A percentile compares a stretch with the other conserved stretches of the same genome.
phyloP scores from a whole-genome alignment of 2,888 invertebrate genomes.

The Drosophila trichaetosa region DNA sequence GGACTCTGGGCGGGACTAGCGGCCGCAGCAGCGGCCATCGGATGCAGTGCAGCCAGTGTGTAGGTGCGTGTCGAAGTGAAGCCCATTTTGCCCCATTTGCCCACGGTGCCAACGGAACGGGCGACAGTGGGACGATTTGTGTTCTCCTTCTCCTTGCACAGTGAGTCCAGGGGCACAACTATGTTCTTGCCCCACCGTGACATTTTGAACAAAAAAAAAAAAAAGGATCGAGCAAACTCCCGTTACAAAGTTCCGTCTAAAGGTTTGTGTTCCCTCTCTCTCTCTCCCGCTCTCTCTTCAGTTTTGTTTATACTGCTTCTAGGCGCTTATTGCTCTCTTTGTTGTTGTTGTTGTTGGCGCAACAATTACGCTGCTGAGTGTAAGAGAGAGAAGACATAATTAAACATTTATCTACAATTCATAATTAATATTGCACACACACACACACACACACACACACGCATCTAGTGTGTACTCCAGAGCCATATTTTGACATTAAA shows the following conservation, averaged over 20 bases:
- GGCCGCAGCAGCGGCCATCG: conserved; percentile 75
- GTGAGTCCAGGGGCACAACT: conserved; percentile 88
- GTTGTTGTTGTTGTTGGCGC: conserved; percentile 31
- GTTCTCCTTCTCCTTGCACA: conserved; percentile 89
- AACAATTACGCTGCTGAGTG: conserved; percentile 42
- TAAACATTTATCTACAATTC: conserved; percentile 5
- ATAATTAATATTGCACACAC: conserved; percentile 6
- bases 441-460: not conserved
- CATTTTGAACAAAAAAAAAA: conserved; percentile 83
- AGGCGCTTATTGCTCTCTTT: conserved; percentile 16
- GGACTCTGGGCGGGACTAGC: conserved; percentile 70
- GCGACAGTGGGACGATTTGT: conserved; percentile 95
- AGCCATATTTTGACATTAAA: conserved; percentile 11
- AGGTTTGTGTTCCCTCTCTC: conserved; percentile 17
- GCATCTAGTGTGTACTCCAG: conserved; percentile 2
- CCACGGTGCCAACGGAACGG: conserved; percentile 95
- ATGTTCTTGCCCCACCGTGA: conserved; percentile 89
- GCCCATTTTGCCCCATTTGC: conserved; percentile 97
- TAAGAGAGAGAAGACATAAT: conserved; percentile 15
- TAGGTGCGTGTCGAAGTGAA: conserved; percentile 93
- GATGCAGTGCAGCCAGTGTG: conserved; percentile 80
- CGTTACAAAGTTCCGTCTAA: conserved; percentile 9
- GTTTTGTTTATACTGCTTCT: conserved; percentile 44
- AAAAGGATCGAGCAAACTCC: conserved; percentile 1
- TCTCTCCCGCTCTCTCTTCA: not conserved